A percentile compares a stretch with the other conserved stretches of the same genome.
phyloP scores from a whole-genome alignment of 2,888 invertebrate species.

The Conus canariensis region DNA sequence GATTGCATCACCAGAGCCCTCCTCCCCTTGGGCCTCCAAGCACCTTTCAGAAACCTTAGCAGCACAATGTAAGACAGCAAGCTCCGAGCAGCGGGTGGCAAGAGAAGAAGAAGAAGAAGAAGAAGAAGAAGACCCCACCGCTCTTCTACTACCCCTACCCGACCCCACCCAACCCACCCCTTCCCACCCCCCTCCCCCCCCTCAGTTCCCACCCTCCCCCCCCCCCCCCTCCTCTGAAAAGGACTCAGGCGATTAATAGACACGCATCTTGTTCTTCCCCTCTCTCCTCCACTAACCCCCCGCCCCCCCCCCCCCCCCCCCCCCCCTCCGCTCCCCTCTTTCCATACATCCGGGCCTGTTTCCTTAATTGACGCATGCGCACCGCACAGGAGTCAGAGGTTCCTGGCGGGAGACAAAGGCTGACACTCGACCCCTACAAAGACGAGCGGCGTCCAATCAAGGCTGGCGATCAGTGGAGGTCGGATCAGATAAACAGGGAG shows the following conservation, averaged over 20 bases:
- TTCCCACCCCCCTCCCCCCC: background rate
- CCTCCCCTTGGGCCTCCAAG: background rate
- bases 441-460: conserved; percentile 22
- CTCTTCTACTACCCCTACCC: background rate
- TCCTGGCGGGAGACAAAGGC: conserved; percentile 8
- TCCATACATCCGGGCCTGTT: conserved; percentile 31
- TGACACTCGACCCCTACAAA: conserved; percentile 25
- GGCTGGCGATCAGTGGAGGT: background rate
- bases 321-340: background rate
- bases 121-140: background rate
- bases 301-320: too few relatives aligned
- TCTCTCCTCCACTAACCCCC: too few relatives aligned
- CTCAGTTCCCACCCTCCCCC: background rate
- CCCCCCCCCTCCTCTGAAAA: too few relatives aligned
- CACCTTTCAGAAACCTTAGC: conserved; percentile 8
- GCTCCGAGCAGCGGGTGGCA: background rate
- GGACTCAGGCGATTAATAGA: conserved; percentile 26
- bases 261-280: background rate
- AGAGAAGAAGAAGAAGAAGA: too few relatives aligned
- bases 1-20: conserved; percentile 12
- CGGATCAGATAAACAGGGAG: conserved; percentile 26
- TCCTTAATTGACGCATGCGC: conserved; percentile 36
- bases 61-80: background rate
- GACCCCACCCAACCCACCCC: background rate
- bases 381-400: conserved; percentile 20